Evolutionary conservation across 2,797 vertebrate species (phyloP), one percentile per base, ranked within the genome.

Genomic region (Florisuga fusca): DNA sequence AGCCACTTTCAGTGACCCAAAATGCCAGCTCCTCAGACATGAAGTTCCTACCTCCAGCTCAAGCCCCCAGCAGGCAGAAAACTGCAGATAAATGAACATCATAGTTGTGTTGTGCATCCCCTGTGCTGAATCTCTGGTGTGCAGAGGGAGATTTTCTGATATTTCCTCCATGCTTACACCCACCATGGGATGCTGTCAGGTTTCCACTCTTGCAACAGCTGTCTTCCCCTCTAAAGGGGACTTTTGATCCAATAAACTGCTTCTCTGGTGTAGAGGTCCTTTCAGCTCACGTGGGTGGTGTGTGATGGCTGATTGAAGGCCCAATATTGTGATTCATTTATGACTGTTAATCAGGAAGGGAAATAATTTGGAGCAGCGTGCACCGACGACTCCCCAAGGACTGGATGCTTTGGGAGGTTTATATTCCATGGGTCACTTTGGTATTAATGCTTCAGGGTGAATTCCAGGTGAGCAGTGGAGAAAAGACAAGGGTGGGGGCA

Each of bases 241-340:
- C 81, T 95, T 95, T 50, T 95, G 94, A 94, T 95, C 88, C 93
- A 92, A 59, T 75, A 90, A 96, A 95, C 81, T 69, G 76, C 84
- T 96, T 91, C 87, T 94, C 94, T 95, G 1, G 0, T 89, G 69
- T 64, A 31, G 78, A 67, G 94, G 93, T 94, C 86, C 84, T 94
- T 92, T 95, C 86, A 87, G 96, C 87, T 87, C 4, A 76, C 26
- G 72, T 84, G 95, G 94, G 94, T 33, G 90, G 84, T 7, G 78
- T 54, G 84, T 89, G 95, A 83, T 3, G 15, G 61, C 81, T 92
- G 93, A 90, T 54, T 62, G 95, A 94, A 94, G 77, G 87, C 33
- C 0, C 46, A 7, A 61, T 4, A 13, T 62, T 63, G 76, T 78
- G 80, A 43, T 58, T 93, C 23, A 0, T 91, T 79, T 67, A 84